Conservation (phyloP, 2,113 vertebrate genomes). For the Scomber colias region DNA sequence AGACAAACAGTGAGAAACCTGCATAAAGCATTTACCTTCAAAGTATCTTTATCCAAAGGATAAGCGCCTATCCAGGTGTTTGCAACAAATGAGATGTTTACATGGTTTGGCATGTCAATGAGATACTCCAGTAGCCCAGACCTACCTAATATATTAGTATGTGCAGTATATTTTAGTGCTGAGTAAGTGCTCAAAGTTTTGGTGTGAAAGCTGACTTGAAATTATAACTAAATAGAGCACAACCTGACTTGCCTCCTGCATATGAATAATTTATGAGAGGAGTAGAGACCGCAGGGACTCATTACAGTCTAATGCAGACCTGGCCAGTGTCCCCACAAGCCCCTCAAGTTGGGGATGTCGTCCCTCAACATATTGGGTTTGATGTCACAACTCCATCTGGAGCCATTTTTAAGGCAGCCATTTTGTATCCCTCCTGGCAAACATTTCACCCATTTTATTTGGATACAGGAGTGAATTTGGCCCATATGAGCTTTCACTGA, state of each 20-base stretch:
- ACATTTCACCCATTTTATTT: constrained; percentile 49
- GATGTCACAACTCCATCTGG: constrained; percentile 71
- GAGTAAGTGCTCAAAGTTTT: constrained; percentile 26
- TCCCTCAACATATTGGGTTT: constrained; percentile 65
- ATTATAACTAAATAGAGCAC: constrained; percentile 12
- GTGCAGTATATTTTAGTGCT: not conserved
- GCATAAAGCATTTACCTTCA: too few relatives aligned
- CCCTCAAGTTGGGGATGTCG: constrained; percentile 58
- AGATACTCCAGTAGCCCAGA: not conserved
- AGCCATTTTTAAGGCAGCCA: constrained; percentile 60
- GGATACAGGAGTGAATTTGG: constrained; percentile 14
- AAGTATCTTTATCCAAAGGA: too few relatives aligned
- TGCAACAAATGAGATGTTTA: not conserved
- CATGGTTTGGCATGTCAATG: not conserved
- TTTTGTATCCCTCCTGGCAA: constrained; percentile 60
- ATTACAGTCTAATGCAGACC: constrained; percentile 62
- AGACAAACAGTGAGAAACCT: too few relatives aligned
- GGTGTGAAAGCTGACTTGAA: constrained; percentile 29
- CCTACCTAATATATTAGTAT: not conserved
- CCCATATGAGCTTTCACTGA: not conserved
- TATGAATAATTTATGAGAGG: constrained; percentile 59
- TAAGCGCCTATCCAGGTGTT: not conserved
- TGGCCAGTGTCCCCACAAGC: constrained; percentile 53
- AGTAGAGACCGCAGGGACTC: constrained; percentile 41
- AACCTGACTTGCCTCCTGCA: constrained; percentile 42